These are phyloP conservation scores for Silurus glanis DNA, from an alignment of 2,113 vertebrate species.

Conservation along the genomic window DNA sequence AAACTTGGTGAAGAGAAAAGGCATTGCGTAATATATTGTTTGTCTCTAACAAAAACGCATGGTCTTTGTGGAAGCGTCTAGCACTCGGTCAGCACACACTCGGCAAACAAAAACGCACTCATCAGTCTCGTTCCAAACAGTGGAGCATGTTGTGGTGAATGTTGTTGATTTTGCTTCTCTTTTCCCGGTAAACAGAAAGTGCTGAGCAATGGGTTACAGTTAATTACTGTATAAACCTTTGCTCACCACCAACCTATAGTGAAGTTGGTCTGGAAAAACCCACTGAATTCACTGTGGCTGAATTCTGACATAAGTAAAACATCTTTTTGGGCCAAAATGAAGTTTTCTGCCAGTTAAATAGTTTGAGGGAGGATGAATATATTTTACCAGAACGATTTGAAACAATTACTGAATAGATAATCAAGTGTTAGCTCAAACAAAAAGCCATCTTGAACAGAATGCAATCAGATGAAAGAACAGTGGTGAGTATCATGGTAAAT, in stretches of 20 bases:
- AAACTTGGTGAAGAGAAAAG: background rate
- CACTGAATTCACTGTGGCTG: background rate
- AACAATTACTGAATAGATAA: no score
- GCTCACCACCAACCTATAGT: background rate
- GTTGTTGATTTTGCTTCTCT: conserved; percentile 6
- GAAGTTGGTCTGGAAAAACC: background rate
- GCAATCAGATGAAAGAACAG: no score
- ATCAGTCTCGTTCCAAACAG: conserved; percentile 13
- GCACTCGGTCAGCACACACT: conserved; percentile 63
- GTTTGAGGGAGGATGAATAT: background rate
- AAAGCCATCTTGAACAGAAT: no score
- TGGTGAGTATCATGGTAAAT: no score
- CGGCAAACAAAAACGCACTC: background rate
- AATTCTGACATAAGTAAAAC: background rate
- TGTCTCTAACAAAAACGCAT: background rate
- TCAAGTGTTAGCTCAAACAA: no score
- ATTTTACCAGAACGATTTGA: background rate
- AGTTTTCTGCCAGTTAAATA: background rate
- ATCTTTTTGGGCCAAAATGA: background rate
- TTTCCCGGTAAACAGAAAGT: conserved; percentile 46
- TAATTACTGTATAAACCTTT: background rate
- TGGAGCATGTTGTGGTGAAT: conserved; percentile 26
- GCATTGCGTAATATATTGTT: background rate
- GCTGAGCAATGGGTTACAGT: background rate
- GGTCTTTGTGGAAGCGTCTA: conserved; percentile 59